These are phyloP conservation scores for Corydoras maculifer DNA, from an alignment of 2,113 vertebrate genomes.

Conservation along the genomic window DNA sequence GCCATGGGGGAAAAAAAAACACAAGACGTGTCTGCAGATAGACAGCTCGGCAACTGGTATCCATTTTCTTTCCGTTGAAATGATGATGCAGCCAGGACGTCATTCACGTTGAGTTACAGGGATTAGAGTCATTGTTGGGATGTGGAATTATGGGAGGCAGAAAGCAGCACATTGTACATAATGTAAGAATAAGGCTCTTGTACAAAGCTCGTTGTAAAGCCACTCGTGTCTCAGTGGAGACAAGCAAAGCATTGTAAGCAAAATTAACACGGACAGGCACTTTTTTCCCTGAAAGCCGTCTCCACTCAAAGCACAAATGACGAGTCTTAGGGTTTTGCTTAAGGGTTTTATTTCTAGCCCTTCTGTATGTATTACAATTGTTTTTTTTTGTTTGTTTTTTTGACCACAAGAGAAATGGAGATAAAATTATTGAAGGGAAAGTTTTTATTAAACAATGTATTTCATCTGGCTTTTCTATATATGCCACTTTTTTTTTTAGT, in stretches of 20 bases:
- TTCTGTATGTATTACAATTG: background rate
- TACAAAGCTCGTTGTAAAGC: conserved; percentile 74
- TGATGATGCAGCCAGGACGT: conserved; percentile 42
- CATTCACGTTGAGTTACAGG: conserved; percentile 48
- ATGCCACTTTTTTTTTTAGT: too few relatives aligned
- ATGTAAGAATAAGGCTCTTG: conserved; percentile 51
- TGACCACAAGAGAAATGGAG: conserved; percentile 16
- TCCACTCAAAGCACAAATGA: conserved; percentile 49
- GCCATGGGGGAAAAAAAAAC: conserved; percentile 33
- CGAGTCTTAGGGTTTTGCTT: conserved; percentile 11
- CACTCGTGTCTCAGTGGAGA: conserved; percentile 56
- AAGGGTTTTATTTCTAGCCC: background rate
- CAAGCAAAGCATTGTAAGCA: conserved; percentile 44
- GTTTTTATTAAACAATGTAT: conserved; percentile 17
- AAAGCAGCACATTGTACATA: conserved; percentile 61
- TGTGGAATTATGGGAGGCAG: background rate
- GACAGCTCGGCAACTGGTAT: background rate
- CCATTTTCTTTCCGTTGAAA: background rate
- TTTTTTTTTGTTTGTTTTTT: background rate
- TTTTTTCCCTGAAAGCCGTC: conserved; percentile 54
- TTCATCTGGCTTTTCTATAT: background rate
- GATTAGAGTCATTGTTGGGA: conserved; percentile 1
- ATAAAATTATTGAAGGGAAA: conserved; percentile 44
- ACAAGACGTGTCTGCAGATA: background rate
- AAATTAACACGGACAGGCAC: conserved; percentile 50